phyloP scores from a whole-genome alignment of 2,113 vertebrate species.

The Rhea pennata region DNA sequence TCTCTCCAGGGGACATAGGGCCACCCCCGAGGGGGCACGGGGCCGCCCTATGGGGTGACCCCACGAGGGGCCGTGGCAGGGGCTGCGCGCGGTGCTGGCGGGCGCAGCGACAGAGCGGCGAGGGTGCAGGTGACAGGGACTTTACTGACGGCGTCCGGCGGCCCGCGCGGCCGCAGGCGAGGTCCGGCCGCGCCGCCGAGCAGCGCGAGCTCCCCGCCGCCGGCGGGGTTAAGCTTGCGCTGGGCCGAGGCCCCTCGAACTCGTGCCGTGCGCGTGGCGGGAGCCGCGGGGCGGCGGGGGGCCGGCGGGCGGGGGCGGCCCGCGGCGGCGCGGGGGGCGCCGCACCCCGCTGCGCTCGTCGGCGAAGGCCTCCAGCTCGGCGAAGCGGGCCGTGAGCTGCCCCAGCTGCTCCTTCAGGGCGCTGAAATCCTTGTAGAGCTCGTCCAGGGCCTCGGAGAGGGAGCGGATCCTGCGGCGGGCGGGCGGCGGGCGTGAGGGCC shows the following conservation, averaged over 20 bases:
- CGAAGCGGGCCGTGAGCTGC: slow-evolving; percentile 79
- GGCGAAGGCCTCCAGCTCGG: slow-evolving; percentile 79
- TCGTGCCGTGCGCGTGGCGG: not conserved
- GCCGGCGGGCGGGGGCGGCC: not conserved
- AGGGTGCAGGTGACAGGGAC: too few relatives aligned
- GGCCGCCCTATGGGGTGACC: too few relatives aligned
- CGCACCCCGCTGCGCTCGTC: slow-evolving; percentile 73
- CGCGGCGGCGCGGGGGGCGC: not conserved
- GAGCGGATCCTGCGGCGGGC: slow-evolving; percentile 77
- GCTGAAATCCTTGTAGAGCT: slow-evolving; percentile 86
- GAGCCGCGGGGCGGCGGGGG: not conserved
- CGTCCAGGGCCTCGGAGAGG: slow-evolving; percentile 81
- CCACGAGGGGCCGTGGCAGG: too few relatives aligned
- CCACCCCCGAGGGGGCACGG: too few relatives aligned
- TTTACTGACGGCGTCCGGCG: not conserved
- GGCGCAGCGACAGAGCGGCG: not conserved
- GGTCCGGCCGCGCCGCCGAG: too few relatives aligned
- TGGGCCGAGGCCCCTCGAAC: too few relatives aligned
- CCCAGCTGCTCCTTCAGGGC: slow-evolving; percentile 81
- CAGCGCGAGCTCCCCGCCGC: too few relatives aligned
- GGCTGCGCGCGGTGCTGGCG: too few relatives aligned
- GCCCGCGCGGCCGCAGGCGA: not conserved
- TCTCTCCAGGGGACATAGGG: not conserved
- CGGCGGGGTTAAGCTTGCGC: too few relatives aligned
- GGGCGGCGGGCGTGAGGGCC: not conserved